phyloP scores from a whole-genome alignment of 2,113 vertebrate species.

The Otocyon megalotis region DNA sequence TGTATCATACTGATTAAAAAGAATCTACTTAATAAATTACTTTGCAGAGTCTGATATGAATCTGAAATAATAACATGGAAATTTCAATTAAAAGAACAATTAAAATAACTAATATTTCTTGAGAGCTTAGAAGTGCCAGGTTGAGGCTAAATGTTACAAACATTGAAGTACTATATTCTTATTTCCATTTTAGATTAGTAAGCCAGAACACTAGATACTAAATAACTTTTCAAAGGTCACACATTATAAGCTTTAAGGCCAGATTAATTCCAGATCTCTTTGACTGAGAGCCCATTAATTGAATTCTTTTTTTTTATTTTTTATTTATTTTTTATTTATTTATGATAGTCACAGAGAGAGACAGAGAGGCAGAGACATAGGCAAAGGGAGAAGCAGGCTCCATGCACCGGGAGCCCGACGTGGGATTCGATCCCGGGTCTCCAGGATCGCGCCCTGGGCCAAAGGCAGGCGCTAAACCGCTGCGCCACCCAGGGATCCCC shows the following conservation, averaged over 20 bases:
- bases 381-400: no score
- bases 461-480: no score
- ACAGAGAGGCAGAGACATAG: no score
- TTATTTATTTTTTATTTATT: no score
- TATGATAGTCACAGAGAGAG: no score
- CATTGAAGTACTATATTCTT: not conserved
- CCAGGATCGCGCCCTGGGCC: no score
- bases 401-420: no score
- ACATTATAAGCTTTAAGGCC: not conserved
- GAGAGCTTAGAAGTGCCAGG: not conserved
- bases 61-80: not conserved
- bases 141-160: not conserved
- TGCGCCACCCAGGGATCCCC: no score
- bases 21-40: not conserved
- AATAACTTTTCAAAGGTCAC: not conserved
- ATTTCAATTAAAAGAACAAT: not conserved
- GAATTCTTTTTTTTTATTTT: no score
- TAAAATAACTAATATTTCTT: not conserved
- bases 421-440: no score
- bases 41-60: not conserved
- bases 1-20: not conserved
- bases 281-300: not conserved
- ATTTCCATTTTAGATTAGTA: not conserved
- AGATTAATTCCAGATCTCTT: not conserved
- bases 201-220: not conserved